These are phyloP conservation scores for Dimorphilus gyrociliatus DNA, from an alignment of 2,888 invertebrate genomes.

Conservation along the genomic window DNA sequence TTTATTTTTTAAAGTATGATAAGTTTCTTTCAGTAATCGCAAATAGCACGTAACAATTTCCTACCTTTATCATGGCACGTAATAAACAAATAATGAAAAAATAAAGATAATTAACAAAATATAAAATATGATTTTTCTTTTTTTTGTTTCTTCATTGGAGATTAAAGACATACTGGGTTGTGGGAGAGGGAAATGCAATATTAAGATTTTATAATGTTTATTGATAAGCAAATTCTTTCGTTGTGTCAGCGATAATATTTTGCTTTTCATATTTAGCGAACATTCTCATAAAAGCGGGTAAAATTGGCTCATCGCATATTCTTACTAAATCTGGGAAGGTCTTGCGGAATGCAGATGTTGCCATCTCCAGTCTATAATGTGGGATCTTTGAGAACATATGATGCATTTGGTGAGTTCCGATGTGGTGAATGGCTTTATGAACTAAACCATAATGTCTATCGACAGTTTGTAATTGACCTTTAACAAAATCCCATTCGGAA, in stretches of 20 bases:
- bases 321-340: slow-evolving; percentile 22
- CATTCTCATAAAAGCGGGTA: slow-evolving; percentile 23
- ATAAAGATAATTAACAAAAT: too few relatives aligned
- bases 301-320: slow-evolving; percentile 19
- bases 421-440: slow-evolving; percentile 25
- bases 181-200: too few relatives aligned
- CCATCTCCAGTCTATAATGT: slow-evolving; percentile 30
- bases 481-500: slow-evolving; percentile 24
- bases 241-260: slow-evolving; percentile 12
- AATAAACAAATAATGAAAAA: too few relatives aligned
- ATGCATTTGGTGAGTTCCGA: slow-evolving; percentile 30
- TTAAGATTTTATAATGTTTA: too few relatives aligned
- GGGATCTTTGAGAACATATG: slow-evolving; percentile 30
- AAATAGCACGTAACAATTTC: too few relatives aligned
- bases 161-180: too few relatives aligned
- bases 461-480: slow-evolving; percentile 30
- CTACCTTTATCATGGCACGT: too few relatives aligned
- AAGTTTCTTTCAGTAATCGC: too few relatives aligned
- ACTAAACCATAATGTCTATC: slow-evolving; percentile 31
- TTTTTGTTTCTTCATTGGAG: too few relatives aligned
- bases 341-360: slow-evolving; percentile 21
- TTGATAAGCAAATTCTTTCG: slow-evolving; percentile 15
- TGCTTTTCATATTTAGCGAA: slow-evolving; percentile 18
- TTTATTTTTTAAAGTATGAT: too few relatives aligned
- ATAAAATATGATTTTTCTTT: too few relatives aligned